A percentile compares a stretch with the other conserved stretches of the same genome.
Evolutionary conservation across 2,113 vertebrate genomes (phyloP).

Genomic region (Ciconia stormi): DNA sequence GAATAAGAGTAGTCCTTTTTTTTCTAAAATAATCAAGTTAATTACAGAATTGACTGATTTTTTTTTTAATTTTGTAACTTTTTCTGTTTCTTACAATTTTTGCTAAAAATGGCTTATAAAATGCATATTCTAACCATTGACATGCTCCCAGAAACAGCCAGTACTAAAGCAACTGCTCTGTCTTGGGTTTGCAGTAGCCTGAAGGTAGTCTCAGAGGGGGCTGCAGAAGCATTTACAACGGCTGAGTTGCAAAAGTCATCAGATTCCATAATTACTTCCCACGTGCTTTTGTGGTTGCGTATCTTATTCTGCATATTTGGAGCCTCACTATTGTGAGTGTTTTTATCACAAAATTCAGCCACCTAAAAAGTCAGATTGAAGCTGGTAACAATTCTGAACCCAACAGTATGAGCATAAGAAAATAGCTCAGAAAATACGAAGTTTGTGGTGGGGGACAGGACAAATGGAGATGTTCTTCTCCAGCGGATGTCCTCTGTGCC

Average conservation of each 20-base stretch:
- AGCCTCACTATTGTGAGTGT: conserved; percentile 70
- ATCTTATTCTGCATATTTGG: conserved; percentile 78
- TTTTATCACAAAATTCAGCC: conserved; percentile 67
- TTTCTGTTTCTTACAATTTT: background rate
- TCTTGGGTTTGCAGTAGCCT: conserved; percentile 45
- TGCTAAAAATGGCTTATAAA: background rate
- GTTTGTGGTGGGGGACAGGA: background rate
- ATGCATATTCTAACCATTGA: background rate
- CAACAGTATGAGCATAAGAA: background rate
- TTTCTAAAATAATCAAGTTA: background rate
- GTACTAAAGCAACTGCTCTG: conserved; percentile 65
- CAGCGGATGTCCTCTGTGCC: background rate
- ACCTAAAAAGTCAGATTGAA: conserved; percentile 57
- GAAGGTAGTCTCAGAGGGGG: conserved; percentile 34
- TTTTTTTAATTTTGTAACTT: background rate
- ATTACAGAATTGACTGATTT: background rate
- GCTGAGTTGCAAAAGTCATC: conserved; percentile 41
- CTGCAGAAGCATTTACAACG: background rate
- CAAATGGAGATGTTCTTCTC: background rate
- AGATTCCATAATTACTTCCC: conserved; percentile 72
- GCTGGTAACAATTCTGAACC: background rate
- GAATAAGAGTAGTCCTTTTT: background rate
- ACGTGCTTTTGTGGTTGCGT: conserved; percentile 64
- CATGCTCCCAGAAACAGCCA: conserved; percentile 79
- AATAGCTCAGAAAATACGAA: background rate